phyloP scores from a whole-genome alignment of 2,113 vertebrate genomes.

The Corapipo altera region DNA sequence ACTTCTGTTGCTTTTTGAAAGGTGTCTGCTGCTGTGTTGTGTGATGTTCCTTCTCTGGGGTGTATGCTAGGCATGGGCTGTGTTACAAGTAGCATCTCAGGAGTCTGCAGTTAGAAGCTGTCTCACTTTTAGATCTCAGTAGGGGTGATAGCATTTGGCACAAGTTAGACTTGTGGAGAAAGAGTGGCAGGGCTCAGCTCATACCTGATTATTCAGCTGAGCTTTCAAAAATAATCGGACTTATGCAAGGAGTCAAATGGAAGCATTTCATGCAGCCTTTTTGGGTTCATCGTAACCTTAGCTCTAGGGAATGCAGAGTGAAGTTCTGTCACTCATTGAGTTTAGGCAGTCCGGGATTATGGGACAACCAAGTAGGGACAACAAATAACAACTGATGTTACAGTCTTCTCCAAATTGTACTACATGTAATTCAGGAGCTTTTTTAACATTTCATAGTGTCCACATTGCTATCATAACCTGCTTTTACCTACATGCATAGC shows the following conservation, averaged over 20 bases:
- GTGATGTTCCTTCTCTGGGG: neutral
- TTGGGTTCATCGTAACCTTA: neutral
- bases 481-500: neutral
- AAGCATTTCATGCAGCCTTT: neutral
- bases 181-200: neutral
- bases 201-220: neutral
- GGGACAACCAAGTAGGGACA: neutral
- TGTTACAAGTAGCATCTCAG: neutral
- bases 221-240: neutral
- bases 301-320: neutral
- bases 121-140: neutral
- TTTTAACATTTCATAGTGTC: neutral
- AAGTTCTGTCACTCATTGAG: neutral
- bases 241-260: neutral
- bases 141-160: neutral
- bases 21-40: neutral
- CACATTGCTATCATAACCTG: accelerated
- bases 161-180: neutral
- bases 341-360: neutral
- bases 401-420: neutral
- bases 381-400: neutral
- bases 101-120: neutral
- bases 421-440: neutral
- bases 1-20: neutral
- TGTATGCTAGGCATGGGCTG: neutral